These are phyloP conservation scores for Trichacis sp. DNA, from an alignment of 2,888 invertebrate genomes.

Conservation along the genomic window DNA sequence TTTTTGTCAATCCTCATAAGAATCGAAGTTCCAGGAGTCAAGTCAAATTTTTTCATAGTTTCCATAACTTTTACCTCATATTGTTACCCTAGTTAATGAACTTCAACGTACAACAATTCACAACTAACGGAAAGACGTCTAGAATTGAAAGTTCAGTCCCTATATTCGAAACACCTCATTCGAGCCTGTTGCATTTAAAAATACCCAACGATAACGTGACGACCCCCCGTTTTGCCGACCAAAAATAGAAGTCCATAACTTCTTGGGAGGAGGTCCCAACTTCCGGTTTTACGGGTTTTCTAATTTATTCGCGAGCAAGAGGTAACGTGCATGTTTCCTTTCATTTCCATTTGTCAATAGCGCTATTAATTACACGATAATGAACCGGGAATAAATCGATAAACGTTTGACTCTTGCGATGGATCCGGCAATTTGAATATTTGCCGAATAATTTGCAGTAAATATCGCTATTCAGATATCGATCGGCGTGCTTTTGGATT, in stretches of 20 bases:
- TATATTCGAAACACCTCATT: conserved; percentile 6
- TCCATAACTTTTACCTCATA: too few species aligned
- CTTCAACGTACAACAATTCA: too few species aligned
- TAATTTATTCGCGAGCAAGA: conserved; percentile 22
- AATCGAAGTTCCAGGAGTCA: too few species aligned
- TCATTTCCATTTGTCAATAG: conserved; percentile 14
- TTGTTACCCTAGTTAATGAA: too few species aligned
- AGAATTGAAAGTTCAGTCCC: not conserved
- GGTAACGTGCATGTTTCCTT: conserved; percentile 13
- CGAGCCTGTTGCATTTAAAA: conserved; percentile 30
- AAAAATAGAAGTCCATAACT: conserved; percentile 39
- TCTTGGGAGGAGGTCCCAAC: conserved; percentile 28
- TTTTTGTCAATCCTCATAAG: too few species aligned
- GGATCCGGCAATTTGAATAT: not conserved
- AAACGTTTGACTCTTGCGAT: not conserved
- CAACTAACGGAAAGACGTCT: too few species aligned
- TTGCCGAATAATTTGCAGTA: not conserved
- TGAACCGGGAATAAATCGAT: conserved; percentile 1
- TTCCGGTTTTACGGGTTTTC: conserved; percentile 31
- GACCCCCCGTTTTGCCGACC: conserved; percentile 27
- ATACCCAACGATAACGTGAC: conserved; percentile 32
- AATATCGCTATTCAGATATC: conserved; percentile 6
- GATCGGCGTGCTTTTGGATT: conserved; percentile 1
- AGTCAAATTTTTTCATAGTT: too few species aligned
- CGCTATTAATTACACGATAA: not conserved